Evolutionary conservation across 2,888 invertebrate genomes (phyloP).

Genomic region (Paralinhomoeus sp.): DNA sequence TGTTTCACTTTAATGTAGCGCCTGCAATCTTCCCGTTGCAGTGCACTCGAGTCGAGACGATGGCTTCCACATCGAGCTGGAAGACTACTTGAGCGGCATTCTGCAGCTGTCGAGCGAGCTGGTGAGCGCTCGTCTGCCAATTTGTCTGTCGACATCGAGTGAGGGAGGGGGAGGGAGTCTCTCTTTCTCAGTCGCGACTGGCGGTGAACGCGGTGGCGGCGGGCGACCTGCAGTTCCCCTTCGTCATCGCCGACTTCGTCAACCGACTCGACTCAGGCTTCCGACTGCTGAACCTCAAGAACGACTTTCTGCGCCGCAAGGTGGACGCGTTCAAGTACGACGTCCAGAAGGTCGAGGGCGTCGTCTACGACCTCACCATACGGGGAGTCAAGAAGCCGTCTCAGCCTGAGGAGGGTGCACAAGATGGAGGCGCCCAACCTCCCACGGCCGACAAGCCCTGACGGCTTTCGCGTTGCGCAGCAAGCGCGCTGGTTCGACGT

Average conservation of each 20-base stretch:
- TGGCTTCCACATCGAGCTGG: constrained; percentile 70
- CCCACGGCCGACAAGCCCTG: too few species aligned
- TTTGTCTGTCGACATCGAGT: too few species aligned
- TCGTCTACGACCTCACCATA: constrained; percentile 26
- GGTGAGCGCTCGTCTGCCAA: constrained; percentile 32
- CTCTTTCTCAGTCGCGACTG: constrained; percentile 25
- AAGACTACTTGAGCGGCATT: constrained; percentile 60
- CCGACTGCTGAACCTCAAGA: constrained; percentile 64
- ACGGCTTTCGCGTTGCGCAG: too few species aligned
- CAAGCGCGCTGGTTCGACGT: too few species aligned
- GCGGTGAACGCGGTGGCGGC: constrained; percentile 33
- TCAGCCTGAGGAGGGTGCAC: too few species aligned
- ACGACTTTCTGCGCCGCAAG: constrained; percentile 55
- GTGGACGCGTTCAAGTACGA: constrained; percentile 48
- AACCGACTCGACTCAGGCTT: constrained; percentile 69
- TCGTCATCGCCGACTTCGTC: constrained; percentile 60
- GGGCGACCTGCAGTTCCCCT: constrained; percentile 55
- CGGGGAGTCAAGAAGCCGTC: neutral
- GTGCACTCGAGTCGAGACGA: constrained; percentile 44
- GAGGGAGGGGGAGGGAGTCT: neutral
- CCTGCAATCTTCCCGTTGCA: too few species aligned
- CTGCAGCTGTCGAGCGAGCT: constrained; percentile 59
- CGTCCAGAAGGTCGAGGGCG: constrained; percentile 39
- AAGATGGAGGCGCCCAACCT: too few species aligned
- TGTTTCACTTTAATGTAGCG: too few species aligned